Evolutionary conservation across 2,113 vertebrate species (phyloP), one percentile per base, ranked within the genome.

Genomic region (Ramphastos sulfuratus): DNA sequence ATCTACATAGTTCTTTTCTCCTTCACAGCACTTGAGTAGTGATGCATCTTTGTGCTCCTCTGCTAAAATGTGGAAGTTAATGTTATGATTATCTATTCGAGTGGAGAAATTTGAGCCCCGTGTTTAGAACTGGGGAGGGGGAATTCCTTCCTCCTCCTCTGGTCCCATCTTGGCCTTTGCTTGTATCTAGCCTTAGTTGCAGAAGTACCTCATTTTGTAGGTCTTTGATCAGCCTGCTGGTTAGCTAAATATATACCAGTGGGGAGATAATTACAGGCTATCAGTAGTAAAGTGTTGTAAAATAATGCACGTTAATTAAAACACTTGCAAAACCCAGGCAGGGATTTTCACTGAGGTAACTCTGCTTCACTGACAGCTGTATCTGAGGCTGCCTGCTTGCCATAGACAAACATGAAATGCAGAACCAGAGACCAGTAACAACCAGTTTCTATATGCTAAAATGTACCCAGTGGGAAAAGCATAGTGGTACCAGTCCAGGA

Each of bases 181-280:
- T 94, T 73, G 33, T 61, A 24, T 31, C 19, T 33, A 31, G 25
- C 71, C 58, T 74, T 73, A 81, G 58, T 76, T 95, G 71, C 77
- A 70, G 55, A 87, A 85, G 39, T 46, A 76, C 19, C 56, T 82
- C 69, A 20, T 94, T 96, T 78, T 89, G 90, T 79, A 87, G 70
- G 78, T 86, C 84, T 93, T 87, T 87, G 92, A 90, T 94, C 88
- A 93, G 83, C 59, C 81, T 90, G 44, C 86, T 89, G 81, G 86
- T 94, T 95, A 84, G 81, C 89, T 96, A 96, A 96, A 96, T 92
- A 92, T 94, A 87, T 89, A 93, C 95, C 92, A 95, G 95, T 90
- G 95, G 92, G 92, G 96, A 94, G 81, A 79, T 96, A 96, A 96
- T 96, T 96, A 94, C 66, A 95, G 58, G 83, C 89, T 96, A 95